Conservation (phyloP, 2,797 vertebrate genomes). For the Rousettus madagascariensis region DNA sequence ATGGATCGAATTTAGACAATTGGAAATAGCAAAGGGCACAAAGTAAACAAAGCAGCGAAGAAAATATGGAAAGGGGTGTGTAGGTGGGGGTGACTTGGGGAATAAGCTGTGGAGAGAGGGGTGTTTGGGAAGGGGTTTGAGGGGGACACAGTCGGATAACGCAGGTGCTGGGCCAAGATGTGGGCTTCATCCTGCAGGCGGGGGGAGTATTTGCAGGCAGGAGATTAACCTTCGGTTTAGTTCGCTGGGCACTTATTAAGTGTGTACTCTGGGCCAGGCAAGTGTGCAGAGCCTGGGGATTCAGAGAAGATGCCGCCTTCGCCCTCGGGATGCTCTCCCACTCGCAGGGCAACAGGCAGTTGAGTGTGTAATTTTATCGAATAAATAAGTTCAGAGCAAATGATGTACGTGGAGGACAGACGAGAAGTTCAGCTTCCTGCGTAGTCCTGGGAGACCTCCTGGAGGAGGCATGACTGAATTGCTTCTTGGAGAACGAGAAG, state of each 20-base stretch:
- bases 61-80: rapidly evolving
- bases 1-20: neutral
- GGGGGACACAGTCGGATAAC: neutral
- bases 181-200: neutral
- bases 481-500: neutral
- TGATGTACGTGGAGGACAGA: neutral
- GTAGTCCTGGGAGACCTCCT: neutral
- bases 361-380: neutral
- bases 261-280: neutral
- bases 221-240: too few species aligned
- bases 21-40: neutral
- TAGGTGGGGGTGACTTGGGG: rapidly evolving
- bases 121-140: too few species aligned
- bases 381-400: neutral
- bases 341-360: neutral
- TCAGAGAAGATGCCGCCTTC: neutral
- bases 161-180: neutral
- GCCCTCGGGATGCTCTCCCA: neutral
- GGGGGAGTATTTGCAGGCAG: rapidly evolving
- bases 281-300: too few species aligned
- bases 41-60: neutral
- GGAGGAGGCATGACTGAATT: neutral
- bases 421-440: neutral
- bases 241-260: neutral
- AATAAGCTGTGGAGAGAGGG: rapidly evolving